Conservation (phyloP, 1,140 invertebrate genomes). For the Steinernema feltiae region DNA sequence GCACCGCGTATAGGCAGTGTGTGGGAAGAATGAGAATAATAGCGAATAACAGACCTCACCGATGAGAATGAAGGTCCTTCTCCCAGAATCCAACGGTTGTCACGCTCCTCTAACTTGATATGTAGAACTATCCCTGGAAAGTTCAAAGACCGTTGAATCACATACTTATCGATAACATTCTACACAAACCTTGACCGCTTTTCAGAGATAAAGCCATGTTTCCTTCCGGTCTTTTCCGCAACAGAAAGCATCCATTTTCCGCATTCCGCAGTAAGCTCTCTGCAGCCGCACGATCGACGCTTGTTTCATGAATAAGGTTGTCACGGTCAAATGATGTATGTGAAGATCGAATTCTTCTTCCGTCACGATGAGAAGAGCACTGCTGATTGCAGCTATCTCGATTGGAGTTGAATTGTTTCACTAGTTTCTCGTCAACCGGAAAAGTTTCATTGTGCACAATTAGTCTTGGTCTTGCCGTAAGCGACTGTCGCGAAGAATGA, state of each 20-base stretch:
- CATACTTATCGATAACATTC: neutral
- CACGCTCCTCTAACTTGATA: neutral
- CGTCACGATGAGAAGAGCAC: neutral
- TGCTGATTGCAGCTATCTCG: neutral
- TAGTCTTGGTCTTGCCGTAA: neutral
- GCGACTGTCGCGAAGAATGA: neutral
- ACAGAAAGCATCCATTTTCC: neutral
- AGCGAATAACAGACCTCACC: conserved; percentile 83
- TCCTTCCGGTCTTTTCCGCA: neutral
- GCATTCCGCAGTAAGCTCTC: neutral
- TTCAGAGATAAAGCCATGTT: neutral
- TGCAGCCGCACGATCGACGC: neutral
- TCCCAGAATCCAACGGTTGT: conserved; percentile 12
- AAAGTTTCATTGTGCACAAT: neutral
- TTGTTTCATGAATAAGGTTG: neutral
- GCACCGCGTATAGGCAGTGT: conserved; percentile 83
- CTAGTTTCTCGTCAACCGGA: neutral
- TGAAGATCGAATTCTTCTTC: neutral
- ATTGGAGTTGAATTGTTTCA: too few relatives aligned
- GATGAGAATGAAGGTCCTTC: conserved; percentile 67
- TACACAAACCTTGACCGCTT: neutral
- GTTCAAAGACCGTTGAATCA: neutral
- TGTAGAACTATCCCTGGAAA: neutral
- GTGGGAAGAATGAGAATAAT: conserved; percentile 73
- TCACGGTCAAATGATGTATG: neutral